A percentile compares a stretch with the other conserved stretches of the same genome.
Conservation (phyloP, 2,888 invertebrate genomes). For the Labia minor region DNA sequence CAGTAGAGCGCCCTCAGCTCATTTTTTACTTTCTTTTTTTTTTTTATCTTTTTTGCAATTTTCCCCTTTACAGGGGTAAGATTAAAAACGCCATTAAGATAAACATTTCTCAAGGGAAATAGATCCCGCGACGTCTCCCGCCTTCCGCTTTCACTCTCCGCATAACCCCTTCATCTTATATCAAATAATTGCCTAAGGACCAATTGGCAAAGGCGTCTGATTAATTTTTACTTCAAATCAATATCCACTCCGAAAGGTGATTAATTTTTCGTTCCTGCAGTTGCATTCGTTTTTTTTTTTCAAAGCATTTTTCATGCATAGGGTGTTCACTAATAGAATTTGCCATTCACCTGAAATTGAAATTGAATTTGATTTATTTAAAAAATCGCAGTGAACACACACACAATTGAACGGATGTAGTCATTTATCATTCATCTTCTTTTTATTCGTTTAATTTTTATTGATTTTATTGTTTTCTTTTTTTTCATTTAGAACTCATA, state of each 20-base stretch:
- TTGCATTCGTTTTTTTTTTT: too few species aligned
- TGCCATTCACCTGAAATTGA: too few species aligned
- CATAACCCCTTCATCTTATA: background rate
- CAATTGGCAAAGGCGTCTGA: constrained; percentile 13
- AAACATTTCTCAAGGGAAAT: constrained; percentile 13
- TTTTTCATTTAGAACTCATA: too few species aligned
- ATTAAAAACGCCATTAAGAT: constrained; percentile 13
- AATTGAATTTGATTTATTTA: too few species aligned
- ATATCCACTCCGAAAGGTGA: constrained; percentile 5
- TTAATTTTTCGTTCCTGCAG: background rate
- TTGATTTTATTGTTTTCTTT: too few species aligned
- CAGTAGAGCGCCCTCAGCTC: background rate
- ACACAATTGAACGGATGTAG: too few species aligned
- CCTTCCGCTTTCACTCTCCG: background rate
- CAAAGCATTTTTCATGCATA: too few species aligned
- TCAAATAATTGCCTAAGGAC: background rate
- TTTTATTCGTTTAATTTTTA: too few species aligned
- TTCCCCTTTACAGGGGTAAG: background rate
- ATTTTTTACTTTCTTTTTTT: background rate
- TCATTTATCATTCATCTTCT: too few species aligned
- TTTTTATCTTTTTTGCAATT: background rate
- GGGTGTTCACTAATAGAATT: too few species aligned
- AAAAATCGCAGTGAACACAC: too few species aligned
- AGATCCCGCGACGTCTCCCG: background rate
- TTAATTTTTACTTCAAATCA: background rate